A percentile compares a stretch with the other conserved stretches of the same genome.
phyloP scores from a whole-genome alignment of 1,140 invertebrate genomes.

The Gryon sp. region DNA sequence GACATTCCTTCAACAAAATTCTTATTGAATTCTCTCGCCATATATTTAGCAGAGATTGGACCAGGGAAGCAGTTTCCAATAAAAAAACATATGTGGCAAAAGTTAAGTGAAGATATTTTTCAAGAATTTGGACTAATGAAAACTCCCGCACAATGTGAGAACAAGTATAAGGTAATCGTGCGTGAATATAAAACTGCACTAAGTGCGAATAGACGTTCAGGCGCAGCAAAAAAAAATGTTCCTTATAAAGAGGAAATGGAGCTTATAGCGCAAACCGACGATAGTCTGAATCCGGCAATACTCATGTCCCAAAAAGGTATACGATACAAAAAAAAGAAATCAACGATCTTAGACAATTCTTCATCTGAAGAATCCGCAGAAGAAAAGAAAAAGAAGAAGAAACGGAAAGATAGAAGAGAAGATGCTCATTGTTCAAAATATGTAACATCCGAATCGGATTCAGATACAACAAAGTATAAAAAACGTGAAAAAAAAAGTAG shows the following conservation, averaged over 20 bases:
- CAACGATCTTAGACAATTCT: too few relatives aligned
- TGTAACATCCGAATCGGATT: too few relatives aligned
- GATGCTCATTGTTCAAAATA: too few relatives aligned
- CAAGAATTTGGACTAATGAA: neutral
- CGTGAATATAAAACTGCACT: neutral
- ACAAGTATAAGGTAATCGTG: neutral
- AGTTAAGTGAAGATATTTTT: neutral
- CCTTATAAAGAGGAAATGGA: neutral
- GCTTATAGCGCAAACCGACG: neutral
- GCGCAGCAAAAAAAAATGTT: neutral
- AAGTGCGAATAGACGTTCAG: neutral
- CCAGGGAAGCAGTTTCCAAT: neutral
- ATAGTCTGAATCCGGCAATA: neutral
- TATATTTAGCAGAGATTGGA: too few relatives aligned
- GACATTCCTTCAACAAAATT: too few relatives aligned
- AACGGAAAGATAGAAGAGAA: too few relatives aligned
- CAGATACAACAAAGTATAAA: too few relatives aligned
- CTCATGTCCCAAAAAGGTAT: slow-evolving; percentile 3
- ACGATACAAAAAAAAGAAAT: neutral
- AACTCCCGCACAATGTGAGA: neutral
- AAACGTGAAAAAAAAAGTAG: too few relatives aligned
- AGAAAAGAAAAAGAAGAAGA: too few relatives aligned
- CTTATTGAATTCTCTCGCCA: too few relatives aligned
- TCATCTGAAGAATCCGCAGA: too few relatives aligned
- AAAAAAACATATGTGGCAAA: neutral